phyloP scores from a whole-genome alignment of 2,113 vertebrate species.

The Sander vitreus region DNA sequence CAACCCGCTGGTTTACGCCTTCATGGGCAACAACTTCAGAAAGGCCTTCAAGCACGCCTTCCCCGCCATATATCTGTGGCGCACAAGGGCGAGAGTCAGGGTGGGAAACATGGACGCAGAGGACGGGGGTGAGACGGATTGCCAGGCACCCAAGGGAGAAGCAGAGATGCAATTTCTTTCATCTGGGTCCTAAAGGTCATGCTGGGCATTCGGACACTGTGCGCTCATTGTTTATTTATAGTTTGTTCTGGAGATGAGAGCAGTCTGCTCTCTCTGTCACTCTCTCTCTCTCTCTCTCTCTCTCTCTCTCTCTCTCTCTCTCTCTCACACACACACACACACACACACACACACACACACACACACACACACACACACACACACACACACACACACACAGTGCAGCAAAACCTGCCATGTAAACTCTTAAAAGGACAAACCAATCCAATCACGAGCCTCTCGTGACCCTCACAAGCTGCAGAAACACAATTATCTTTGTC shows the following conservation, averaged over 20 bases:
- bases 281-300: too few relatives aligned
- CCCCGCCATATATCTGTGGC: slow-evolving; percentile 69
- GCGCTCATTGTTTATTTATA: slow-evolving; percentile 55
- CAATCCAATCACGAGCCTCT: neutral
- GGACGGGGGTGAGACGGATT: slow-evolving; percentile 21
- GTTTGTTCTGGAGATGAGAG: slow-evolving; percentile 38
- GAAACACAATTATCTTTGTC: slow-evolving; percentile 37
- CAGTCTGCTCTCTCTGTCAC: neutral
- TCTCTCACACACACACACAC: neutral
- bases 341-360: neutral
- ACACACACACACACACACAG: neutral
- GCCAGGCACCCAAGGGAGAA: slow-evolving; percentile 51
- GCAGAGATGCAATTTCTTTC: slow-evolving; percentile 82
- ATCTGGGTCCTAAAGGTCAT: slow-evolving; percentile 75
- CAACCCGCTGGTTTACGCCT: slow-evolving; percentile 82
- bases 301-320: too few relatives aligned
- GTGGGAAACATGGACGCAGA: slow-evolving; percentile 34
- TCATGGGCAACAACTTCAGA: slow-evolving; percentile 85
- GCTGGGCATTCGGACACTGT: slow-evolving; percentile 10
- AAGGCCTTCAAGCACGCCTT: slow-evolving; percentile 83
- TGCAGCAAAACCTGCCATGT: slow-evolving; percentile 9
- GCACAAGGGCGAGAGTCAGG: slow-evolving; percentile 12
- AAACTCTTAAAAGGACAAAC: slow-evolving; percentile 10
- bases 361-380: neutral
- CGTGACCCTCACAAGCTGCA: slow-evolving; percentile 37